These are phyloP conservation scores for Empidonax traillii DNA, from an alignment of 2,113 vertebrate species.

Conservation along the genomic window DNA sequence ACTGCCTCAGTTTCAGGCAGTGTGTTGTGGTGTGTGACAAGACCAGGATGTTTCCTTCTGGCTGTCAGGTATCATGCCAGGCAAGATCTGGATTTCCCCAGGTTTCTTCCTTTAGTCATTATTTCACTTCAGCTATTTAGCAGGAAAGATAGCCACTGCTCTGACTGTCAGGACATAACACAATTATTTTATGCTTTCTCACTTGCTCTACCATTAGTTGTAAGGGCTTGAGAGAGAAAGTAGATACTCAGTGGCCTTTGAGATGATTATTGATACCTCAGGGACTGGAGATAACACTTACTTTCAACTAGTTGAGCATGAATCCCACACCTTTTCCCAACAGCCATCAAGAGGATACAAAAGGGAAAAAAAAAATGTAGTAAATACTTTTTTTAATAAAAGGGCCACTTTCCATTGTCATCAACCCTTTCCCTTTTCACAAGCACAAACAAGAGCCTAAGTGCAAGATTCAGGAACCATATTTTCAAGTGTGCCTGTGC, in stretches of 20 bases:
- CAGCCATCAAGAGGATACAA: background rate
- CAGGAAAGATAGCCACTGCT: background rate
- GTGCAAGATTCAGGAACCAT: background rate
- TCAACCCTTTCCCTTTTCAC: background rate
- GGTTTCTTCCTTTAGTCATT: slow-evolving; percentile 20
- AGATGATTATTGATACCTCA: background rate
- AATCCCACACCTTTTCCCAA: background rate
- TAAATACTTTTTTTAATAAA: background rate
- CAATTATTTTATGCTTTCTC: background rate
- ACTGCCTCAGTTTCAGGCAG: background rate
- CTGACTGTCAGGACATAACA: background rate
- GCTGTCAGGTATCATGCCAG: slow-evolving; percentile 10
- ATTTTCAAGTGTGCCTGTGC: background rate
- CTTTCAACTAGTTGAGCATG: background rate
- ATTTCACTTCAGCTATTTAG: slow-evolving; percentile 26
- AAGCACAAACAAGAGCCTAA: background rate
- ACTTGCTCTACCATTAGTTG: background rate
- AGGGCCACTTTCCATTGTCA: accelerated
- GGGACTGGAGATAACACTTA: background rate
- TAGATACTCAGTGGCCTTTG: background rate
- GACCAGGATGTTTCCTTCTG: background rate
- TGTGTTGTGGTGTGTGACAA: background rate
- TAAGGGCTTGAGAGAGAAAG: background rate
- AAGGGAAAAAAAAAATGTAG: background rate
- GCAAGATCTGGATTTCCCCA: background rate